These are phyloP conservation scores for Drosophila anceps DNA, from an alignment of 2,888 invertebrate genomes.

Conservation along the genomic window DNA sequence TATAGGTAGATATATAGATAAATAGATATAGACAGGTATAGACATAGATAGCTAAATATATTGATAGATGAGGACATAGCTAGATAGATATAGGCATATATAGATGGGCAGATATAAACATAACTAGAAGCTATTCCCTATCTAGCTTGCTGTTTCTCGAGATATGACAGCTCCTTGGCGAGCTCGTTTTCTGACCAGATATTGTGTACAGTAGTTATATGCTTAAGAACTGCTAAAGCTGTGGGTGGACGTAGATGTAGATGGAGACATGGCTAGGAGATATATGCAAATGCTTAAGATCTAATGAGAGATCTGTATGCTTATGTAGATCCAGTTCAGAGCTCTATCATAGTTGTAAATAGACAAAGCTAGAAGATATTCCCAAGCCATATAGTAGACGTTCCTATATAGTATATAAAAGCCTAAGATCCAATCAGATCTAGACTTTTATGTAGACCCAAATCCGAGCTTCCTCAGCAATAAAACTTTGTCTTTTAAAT, in stretches of 20 bases:
- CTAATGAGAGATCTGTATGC: background rate
- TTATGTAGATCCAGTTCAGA: too few relatives aligned
- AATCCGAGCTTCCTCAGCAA: background rate
- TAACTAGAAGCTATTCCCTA: background rate
- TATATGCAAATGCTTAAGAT: background rate
- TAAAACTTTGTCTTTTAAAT: conserved; percentile 11
- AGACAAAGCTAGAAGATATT: too few relatives aligned
- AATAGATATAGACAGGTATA: too few relatives aligned
- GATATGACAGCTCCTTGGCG: background rate
- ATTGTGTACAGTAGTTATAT: background rate
- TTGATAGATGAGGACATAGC: too few relatives aligned
- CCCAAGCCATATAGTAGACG: too few relatives aligned
- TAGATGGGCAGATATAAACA: too few relatives aligned
- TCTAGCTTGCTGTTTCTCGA: background rate
- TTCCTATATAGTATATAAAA: background rate
- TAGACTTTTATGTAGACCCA: background rate
- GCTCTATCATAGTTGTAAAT: too few relatives aligned
- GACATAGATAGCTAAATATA: too few relatives aligned
- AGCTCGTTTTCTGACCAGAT: background rate
- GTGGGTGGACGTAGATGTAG: too few relatives aligned
- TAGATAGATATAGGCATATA: too few relatives aligned
- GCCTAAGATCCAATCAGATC: background rate
- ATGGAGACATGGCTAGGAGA: too few relatives aligned
- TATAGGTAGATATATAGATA: background rate
- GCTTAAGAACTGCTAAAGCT: background rate